Base-by-base conservation (phyloP, 1,140 invertebrate genomes). In the Microplitis demolitor region DNA sequence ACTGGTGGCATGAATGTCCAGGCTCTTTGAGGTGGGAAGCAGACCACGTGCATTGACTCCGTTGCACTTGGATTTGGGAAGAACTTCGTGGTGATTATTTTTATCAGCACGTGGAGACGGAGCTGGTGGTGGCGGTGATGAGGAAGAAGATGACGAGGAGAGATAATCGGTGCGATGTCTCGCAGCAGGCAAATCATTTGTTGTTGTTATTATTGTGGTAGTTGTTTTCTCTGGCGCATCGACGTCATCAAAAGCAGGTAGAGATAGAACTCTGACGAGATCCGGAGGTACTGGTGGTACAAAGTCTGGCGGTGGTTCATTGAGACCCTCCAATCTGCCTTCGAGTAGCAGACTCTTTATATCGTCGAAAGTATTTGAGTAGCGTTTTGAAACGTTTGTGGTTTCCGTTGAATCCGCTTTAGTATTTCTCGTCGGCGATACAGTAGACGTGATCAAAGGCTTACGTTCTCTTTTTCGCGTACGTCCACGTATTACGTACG, bases 341-440 rank as follows among this genome's bases (percentile, higher is more conserved):
- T 87, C 85, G 79, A 91, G 91, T 60, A 93, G 88, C 58, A 94
- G 81, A 50, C 92, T 92, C 78, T 92, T 92, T 74, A 94, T 93
- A 77, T 93, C 93, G 86, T 93, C 92, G 83, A 94, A 94, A 2
- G 93, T 94, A 54, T 91, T 92, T 77, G 91, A 93, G 83, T 92
- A 92, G 75, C 92, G 90, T 80, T 92, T 92, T 66, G 45, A 16
- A 45, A 66, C 34, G 24, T 54, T 54, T 68, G 51, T 58, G n/a
- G 51, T 33, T 39, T 45, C 33, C 11, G 11, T 53, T 34, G 11
- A 35, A 37, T 58, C 34, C 14, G 35, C 39, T 45, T 45, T 54
- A 39, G 82, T 88, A 14, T 84, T 79, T 61, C 87, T 88, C 0
- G 80, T 83, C 13, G 82, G 82, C 24, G 88, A 88, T 61, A 62